A percentile compares a stretch with the other conserved stretches of the same genome.
Conservation (phyloP, 2,797 vertebrate species). For the Gallinago nigripennis region DNA sequence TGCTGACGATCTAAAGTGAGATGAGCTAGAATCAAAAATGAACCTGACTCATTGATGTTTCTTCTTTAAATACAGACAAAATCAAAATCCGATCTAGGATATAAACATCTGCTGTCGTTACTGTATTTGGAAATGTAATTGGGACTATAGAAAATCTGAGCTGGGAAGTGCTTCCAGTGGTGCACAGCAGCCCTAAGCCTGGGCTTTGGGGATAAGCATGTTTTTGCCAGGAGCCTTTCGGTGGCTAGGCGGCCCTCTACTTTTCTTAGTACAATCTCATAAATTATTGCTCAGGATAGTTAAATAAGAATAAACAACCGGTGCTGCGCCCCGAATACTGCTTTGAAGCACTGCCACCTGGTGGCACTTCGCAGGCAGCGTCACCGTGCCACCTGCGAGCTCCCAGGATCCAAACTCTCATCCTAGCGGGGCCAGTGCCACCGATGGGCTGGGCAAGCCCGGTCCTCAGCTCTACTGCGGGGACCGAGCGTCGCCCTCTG, state of each 20-base stretch:
- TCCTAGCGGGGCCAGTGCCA: background rate
- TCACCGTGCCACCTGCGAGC: background rate
- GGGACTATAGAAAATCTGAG: background rate
- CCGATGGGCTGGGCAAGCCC: background rate
- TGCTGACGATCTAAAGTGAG: background rate
- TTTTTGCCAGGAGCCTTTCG: background rate
- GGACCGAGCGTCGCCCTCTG: fast-evolving
- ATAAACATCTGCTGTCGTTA: fast-evolving
- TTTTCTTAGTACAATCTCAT: fast-evolving
- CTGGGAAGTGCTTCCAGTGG: background rate
- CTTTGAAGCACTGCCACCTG: slow-evolving; percentile 16
- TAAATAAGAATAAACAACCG: background rate
- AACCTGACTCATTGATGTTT: background rate
- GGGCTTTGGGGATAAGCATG: background rate
- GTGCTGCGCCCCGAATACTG: fast-evolving
- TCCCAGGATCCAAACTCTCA: background rate
- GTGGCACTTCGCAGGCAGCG: background rate
- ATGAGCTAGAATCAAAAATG: background rate
- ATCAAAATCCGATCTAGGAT: background rate
- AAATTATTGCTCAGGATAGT: fast-evolving
- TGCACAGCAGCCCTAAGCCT: background rate
- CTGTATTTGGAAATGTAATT: background rate
- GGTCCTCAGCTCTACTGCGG: background rate
- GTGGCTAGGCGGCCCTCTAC: fast-evolving
- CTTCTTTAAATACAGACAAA: background rate